These are phyloP conservation scores for Rhegmatorhina hoffmannsi DNA, from an alignment of 2,113 vertebrate genomes.

Conservation along the genomic window DNA sequence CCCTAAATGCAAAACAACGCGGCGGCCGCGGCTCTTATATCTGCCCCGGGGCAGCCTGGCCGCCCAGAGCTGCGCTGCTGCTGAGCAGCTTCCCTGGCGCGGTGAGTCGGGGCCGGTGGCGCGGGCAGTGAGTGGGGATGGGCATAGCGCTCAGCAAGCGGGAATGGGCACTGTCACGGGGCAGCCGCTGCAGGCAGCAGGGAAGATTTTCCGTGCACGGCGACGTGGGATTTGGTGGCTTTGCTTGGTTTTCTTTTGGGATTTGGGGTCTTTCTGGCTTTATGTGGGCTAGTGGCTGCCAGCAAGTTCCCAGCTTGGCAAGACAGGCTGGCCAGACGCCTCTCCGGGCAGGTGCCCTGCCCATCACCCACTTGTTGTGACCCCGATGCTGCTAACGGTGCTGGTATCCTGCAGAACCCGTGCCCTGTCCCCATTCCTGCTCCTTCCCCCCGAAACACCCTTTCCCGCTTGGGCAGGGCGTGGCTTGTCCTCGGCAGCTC, in stretches of 20 bases:
- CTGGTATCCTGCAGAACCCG: neutral
- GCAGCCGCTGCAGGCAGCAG: neutral
- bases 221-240: neutral
- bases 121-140: neutral
- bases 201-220: neutral
- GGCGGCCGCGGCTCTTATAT: neutral
- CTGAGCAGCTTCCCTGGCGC: conserved; percentile 79
- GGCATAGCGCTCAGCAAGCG: rapidly evolving
- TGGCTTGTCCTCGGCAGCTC: neutral
- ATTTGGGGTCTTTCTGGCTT: neutral
- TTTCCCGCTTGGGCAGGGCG: neutral
- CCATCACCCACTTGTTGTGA: neutral
- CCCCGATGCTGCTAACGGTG: rapidly evolving
- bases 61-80: conserved; percentile 58
- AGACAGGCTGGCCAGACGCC: neutral
- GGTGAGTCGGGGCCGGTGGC: conserved; percentile 81
- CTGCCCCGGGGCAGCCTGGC: neutral
- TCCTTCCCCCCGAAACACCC: neutral
- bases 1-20: conserved; percentile 67
- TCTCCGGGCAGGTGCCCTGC: neutral
- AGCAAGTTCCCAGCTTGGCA: neutral
- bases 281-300: neutral
- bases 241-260: neutral
- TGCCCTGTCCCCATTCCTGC: neutral
- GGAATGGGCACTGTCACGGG: neutral